phyloP scores from a whole-genome alignment of 1,140 invertebrate species.

The Nilaparvata lugens region DNA sequence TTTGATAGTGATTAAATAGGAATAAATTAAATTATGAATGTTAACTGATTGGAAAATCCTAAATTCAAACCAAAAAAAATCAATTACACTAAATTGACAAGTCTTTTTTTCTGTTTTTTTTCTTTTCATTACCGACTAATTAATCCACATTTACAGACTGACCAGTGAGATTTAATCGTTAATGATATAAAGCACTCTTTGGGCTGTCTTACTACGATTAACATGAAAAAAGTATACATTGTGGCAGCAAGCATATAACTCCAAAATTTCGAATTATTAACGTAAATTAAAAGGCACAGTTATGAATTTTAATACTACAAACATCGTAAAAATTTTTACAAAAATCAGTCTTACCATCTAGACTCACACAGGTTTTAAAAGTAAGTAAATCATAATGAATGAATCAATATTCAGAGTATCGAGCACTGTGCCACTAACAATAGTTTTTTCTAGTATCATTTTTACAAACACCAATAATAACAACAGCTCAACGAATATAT shows the following conservation, averaged over 20 bases:
- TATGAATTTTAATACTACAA: no score
- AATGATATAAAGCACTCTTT: constrained; percentile 1
- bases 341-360: constrained; percentile 5
- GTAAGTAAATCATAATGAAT: background rate
- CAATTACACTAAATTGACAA: no score
- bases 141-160: background rate
- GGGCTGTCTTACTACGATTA: background rate
- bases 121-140: no score
- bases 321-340: no score
- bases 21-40: no score
- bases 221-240: background rate
- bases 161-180: background rate
- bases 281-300: no score
- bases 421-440: background rate
- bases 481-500: background rate
- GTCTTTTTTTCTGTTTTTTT: no score
- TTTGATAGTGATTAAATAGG: no score
- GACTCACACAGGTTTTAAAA: background rate
- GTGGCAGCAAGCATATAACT: background rate
- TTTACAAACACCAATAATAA: background rate
- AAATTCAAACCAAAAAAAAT: no score
- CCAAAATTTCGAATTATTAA: no score
- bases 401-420: background rate
- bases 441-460: background rate
- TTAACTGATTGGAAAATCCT: no score